Conservation (phyloP, 2,888 invertebrate genomes). For the Abrostola triplasia region DNA sequence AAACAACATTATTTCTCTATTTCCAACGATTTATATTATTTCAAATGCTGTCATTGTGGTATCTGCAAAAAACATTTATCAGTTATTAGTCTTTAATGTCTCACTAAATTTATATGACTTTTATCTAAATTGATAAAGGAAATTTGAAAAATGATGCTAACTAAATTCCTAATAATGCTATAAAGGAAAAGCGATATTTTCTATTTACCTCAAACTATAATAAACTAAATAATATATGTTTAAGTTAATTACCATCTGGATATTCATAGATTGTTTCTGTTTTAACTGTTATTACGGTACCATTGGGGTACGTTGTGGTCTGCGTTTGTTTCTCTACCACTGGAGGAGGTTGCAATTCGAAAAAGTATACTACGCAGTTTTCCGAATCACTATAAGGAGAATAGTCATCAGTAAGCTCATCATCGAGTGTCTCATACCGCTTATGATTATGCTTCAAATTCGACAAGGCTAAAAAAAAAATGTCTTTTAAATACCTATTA, state of each 20-base stretch:
- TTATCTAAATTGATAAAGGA: no score
- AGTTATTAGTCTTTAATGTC: no score
- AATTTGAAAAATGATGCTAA: no score
- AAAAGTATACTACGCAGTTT: slow-evolving; percentile 60
- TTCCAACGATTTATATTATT: no score
- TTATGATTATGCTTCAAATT: slow-evolving; percentile 22
- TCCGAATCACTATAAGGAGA: slow-evolving; percentile 14
- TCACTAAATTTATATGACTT: no score
- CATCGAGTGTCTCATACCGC: slow-evolving; percentile 33
- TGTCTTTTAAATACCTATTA: not conserved
- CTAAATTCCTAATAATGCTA: no score
- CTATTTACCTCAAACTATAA: no score
- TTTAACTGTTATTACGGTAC: slow-evolving; percentile 67
- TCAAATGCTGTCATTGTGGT: no score
- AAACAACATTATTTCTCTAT: no score
- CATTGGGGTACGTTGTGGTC: slow-evolving; percentile 68
- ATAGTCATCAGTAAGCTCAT: slow-evolving; percentile 34
- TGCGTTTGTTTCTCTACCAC: slow-evolving; percentile 62
- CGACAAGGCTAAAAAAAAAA: slow-evolving; percentile 35
- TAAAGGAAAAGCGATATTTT: no score
- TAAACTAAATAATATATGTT: no score
- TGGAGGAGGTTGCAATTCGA: slow-evolving; percentile 59
- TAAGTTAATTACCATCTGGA: slow-evolving; percentile 41
- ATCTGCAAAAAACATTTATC: no score
- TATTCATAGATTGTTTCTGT: slow-evolving; percentile 50